Conservation (phyloP, 2,797 vertebrate genomes). For the Cyclopterus lumpus region DNA sequence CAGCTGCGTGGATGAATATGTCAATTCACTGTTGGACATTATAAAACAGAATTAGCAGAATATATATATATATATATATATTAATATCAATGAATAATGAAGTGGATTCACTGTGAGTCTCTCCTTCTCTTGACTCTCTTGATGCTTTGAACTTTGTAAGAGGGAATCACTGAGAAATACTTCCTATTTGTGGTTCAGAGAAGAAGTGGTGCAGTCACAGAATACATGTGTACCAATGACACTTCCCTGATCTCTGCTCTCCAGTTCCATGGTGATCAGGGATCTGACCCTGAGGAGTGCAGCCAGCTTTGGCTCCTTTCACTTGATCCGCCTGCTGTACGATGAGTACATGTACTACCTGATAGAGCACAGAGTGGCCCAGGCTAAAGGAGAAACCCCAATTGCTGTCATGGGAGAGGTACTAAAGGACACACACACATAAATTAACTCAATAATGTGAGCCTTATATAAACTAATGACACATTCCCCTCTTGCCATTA, state of each 20-base stretch:
- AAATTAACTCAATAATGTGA: not conserved
- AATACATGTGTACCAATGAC: not conserved
- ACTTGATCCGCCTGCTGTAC: conserved; percentile 93
- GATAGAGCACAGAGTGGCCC: conserved; percentile 94
- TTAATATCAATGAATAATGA: not conserved
- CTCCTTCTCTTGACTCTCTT: not conserved
- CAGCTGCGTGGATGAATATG: not conserved
- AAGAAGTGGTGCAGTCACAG: not conserved
- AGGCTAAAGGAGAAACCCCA: conserved; percentile 93
- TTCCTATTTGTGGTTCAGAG: conserved; percentile 20
- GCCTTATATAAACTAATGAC: conserved; percentile 6
- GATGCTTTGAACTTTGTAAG: not conserved
- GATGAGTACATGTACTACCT: conserved; percentile 98
- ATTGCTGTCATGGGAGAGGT: conserved; percentile 98
- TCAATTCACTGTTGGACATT: not conserved
- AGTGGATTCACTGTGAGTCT: conserved; percentile 1
- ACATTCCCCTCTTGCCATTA: conserved; percentile 61
- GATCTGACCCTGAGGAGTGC: conserved; percentile 94
- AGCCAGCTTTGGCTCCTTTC: conserved; percentile 95
- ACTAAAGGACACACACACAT: conserved; percentile 39
- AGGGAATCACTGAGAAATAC: not conserved
- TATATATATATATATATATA: too few species aligned
- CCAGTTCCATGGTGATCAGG: conserved; percentile 94
- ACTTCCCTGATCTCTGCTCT: conserved; percentile 17
- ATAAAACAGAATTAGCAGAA: not conserved